phyloP scores from a whole-genome alignment of 1,140 invertebrate species.

The Nixonia krombeini region DNA sequence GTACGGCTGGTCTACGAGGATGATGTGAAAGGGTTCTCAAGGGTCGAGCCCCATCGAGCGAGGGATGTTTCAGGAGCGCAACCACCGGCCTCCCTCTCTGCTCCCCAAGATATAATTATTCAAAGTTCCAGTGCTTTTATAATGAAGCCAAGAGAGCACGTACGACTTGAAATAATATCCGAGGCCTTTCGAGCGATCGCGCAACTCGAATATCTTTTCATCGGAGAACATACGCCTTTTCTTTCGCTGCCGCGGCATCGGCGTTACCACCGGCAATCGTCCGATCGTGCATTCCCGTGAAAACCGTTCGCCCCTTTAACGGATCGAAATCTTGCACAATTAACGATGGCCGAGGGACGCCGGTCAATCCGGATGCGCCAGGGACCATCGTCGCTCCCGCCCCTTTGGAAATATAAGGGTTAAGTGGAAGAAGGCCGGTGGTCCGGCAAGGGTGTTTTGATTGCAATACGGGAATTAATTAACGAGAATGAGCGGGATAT shows the following conservation, averaged over 20 bases:
- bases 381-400: not conserved
- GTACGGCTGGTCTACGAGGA: constrained; percentile 28
- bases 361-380: too few species aligned
- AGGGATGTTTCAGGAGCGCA: constrained; percentile 4
- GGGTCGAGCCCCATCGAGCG: constrained; percentile 1
- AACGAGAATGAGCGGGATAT: constrained; percentile 51
- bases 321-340: too few species aligned
- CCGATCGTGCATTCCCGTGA: too few species aligned
- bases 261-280: too few species aligned
- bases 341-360: too few species aligned
- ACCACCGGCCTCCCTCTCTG: constrained; percentile 1
- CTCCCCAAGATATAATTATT: constrained; percentile 1
- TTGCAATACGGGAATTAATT: constrained; percentile 61
- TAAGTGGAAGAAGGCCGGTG: constrained; percentile 13
- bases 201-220: not conserved
- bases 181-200: not conserved
- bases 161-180: constrained; percentile 3
- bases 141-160: constrained; percentile 6
- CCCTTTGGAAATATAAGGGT: constrained; percentile 15
- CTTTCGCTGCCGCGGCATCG: too few species aligned
- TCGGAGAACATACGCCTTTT: not conserved
- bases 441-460: constrained; percentile 47
- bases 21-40: constrained; percentile 51
- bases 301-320: too few species aligned
- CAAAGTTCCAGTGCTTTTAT: constrained; percentile 8